Percentiles rank a stretch among this genome's conserved stretches.
These are phyloP conservation scores for Catharus bicknelli DNA, from an alignment of 2,113 vertebrate genomes.

Conservation along the genomic window DNA sequence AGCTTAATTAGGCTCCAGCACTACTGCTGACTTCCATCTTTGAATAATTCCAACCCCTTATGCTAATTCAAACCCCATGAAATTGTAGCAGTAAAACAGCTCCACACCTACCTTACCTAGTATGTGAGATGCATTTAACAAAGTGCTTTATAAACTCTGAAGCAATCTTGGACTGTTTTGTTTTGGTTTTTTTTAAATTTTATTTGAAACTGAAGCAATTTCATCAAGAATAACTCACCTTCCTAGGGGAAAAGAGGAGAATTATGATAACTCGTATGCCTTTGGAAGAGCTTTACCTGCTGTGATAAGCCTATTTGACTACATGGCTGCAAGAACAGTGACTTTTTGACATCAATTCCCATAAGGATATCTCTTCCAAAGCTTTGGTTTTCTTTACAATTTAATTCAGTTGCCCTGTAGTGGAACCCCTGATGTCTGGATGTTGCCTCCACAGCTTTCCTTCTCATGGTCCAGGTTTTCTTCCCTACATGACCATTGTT, in stretches of 20 bases:
- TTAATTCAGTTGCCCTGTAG: conserved; percentile 42
- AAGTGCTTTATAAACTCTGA: conserved; percentile 2
- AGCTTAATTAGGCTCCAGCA: conserved; percentile 66
- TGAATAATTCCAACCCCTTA: conserved; percentile 31
- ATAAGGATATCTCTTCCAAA: conserved; percentile 35
- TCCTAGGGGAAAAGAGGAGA: conserved; percentile 39
- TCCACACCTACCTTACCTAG: background rate
- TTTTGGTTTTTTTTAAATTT: background rate
- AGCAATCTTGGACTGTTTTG: background rate
- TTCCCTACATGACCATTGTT: background rate
- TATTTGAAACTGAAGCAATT: conserved; percentile 3
- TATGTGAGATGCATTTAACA: background rate
- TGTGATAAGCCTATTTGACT: conserved; percentile 63
- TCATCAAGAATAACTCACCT: conserved; percentile 2
- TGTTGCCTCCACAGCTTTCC: background rate
- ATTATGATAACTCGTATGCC: conserved; percentile 35
- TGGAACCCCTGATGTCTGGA: background rate
- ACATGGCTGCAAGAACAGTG: conserved; percentile 47
- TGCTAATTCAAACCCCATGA: conserved; percentile 17
- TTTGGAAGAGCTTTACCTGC: conserved; percentile 53
- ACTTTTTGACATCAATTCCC: conserved; percentile 52
- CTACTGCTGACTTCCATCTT: background rate
- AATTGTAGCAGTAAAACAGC: background rate
- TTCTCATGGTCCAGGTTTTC: background rate
- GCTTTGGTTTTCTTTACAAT: conserved; percentile 45